Percentiles rank a stretch among this genome's conserved stretches.
These are phyloP conservation scores for Harpegnathos saltator DNA, from an alignment of 1,140 invertebrate species.

Conservation along the genomic window DNA sequence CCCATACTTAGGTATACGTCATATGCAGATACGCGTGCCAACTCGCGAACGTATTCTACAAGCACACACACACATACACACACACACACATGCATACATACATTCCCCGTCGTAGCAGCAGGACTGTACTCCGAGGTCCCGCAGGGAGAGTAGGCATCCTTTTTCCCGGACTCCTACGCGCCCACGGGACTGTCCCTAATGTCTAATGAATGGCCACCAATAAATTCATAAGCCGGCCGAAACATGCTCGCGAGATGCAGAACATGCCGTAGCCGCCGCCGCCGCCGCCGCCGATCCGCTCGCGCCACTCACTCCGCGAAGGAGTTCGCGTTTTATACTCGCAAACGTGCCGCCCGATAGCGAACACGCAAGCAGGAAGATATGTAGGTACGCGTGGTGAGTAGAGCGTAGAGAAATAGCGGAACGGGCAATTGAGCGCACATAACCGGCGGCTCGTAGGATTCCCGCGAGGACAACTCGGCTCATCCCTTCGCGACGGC, in stretches of 20 bases:
- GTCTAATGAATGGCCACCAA: slow-evolving; percentile 82
- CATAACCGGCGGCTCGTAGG: too few relatives aligned
- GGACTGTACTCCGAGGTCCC: slow-evolving; percentile 62
- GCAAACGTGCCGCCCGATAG: slow-evolving; percentile 20
- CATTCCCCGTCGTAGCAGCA: slow-evolving; percentile 29
- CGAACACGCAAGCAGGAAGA: neutral
- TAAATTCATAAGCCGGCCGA: slow-evolving; percentile 83
- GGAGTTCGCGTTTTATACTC: neutral
- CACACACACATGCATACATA: neutral
- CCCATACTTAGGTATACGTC: slow-evolving; percentile 1
- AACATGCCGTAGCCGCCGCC: slow-evolving; percentile 72
- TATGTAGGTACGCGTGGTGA: neutral
- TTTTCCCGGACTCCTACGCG: slow-evolving; percentile 80
- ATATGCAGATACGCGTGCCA: slow-evolving; percentile 9
- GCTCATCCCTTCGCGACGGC: too few relatives aligned
- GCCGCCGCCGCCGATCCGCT: slow-evolving; percentile 52
- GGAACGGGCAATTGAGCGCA: too few relatives aligned
- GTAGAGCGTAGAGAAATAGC: too few relatives aligned
- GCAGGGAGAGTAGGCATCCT: slow-evolving; percentile 72
- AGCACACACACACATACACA: neutral
- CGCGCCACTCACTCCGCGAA: neutral
- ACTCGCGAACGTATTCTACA: neutral
- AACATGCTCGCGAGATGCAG: slow-evolving; percentile 80
- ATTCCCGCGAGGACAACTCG: too few relatives aligned
- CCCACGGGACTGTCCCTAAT: slow-evolving; percentile 76